Evolutionary conservation across 2,888 invertebrate species (phyloP).

Genomic region (Watsonalla binaria): DNA sequence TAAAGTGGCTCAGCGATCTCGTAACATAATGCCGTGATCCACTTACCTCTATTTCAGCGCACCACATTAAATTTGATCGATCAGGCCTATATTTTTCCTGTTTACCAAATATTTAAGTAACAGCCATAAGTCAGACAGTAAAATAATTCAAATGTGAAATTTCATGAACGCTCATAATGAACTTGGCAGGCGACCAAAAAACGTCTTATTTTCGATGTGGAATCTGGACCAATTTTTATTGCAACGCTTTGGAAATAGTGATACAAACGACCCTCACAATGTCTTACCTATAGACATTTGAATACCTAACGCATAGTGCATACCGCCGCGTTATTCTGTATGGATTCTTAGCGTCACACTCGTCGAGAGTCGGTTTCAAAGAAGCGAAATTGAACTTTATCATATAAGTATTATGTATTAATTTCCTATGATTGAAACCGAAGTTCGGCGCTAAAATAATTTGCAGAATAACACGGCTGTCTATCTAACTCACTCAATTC

Average conservation of each 20-base stretch:
- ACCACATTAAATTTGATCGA: slow-evolving; percentile 75
- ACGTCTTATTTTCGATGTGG: slow-evolving; percentile 79
- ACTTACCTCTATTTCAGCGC: slow-evolving; percentile 69
- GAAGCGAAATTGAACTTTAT: too few species aligned
- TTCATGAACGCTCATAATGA: slow-evolving; percentile 79
- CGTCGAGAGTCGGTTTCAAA: too few species aligned
- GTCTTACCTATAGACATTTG: slow-evolving; percentile 47
- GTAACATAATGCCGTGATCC: slow-evolving; percentile 55
- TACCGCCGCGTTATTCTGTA: background rate
- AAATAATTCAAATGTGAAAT: slow-evolving; percentile 80
- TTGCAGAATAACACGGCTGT: too few species aligned
- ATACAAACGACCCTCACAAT: slow-evolving; percentile 59
- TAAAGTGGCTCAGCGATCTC: slow-evolving; percentile 30
- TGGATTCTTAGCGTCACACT: background rate
- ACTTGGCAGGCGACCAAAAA: slow-evolving; percentile 77
- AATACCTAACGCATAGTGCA: slow-evolving; percentile 20
- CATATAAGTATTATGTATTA: too few species aligned
- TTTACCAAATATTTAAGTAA: slow-evolving; percentile 79
- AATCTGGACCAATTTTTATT: slow-evolving; percentile 79
- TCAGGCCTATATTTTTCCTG: slow-evolving; percentile 77
- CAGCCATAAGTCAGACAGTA: slow-evolving; percentile 78
- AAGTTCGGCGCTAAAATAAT: too few species aligned
- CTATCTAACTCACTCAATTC: slow-evolving; percentile 1
- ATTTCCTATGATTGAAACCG: too few species aligned
- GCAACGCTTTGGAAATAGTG: slow-evolving; percentile 71